Evolutionary conservation across 2,888 invertebrate genomes (phyloP).

Genomic region (Embidobia sp.): DNA sequence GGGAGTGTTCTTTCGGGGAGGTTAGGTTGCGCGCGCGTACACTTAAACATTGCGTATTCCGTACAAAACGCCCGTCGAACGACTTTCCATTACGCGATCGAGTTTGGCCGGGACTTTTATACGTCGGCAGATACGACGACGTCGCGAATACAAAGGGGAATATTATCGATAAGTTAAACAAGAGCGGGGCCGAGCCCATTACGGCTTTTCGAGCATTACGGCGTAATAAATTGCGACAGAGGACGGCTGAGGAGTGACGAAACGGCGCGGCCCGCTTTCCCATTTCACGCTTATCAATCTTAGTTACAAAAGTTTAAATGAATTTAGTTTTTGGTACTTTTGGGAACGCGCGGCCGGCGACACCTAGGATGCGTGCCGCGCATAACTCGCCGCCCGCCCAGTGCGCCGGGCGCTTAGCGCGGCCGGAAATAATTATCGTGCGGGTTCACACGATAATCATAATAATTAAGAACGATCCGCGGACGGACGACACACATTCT

Average conservation of each 20-base stretch:
- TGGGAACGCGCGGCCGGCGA: constrained; percentile 23
- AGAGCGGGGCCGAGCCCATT: constrained; percentile 48
- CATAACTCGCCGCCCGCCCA: constrained; percentile 68
- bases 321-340: constrained; percentile 72
- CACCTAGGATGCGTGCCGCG: constrained; percentile 52
- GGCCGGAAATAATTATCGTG: constrained; percentile 78
- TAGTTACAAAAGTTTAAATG: constrained; percentile 73
- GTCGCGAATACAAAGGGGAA: constrained; percentile 53
- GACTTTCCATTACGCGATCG: constrained; percentile 63
- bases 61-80: constrained; percentile 50
- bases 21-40: constrained; percentile 55
- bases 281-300: constrained; percentile 72
- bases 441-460: constrained; percentile 77
- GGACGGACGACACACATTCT: constrained; percentile 51
- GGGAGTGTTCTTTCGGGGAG: constrained; percentile 58
- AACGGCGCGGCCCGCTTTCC: constrained; percentile 5
- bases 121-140: constrained; percentile 48
- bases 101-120: constrained; percentile 58
- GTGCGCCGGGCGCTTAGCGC: constrained; percentile 71
- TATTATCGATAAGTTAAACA: constrained; percentile 63
- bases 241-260: constrained; percentile 22
- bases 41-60: constrained; percentile 64
- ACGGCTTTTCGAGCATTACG: constrained; percentile 48
- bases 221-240: constrained; percentile 44
- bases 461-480: constrained; percentile 75